These are phyloP conservation scores for Phrynocephalus vlangalii DNA, from an alignment of 2,797 vertebrate genomes.

Conservation along the genomic window DNA sequence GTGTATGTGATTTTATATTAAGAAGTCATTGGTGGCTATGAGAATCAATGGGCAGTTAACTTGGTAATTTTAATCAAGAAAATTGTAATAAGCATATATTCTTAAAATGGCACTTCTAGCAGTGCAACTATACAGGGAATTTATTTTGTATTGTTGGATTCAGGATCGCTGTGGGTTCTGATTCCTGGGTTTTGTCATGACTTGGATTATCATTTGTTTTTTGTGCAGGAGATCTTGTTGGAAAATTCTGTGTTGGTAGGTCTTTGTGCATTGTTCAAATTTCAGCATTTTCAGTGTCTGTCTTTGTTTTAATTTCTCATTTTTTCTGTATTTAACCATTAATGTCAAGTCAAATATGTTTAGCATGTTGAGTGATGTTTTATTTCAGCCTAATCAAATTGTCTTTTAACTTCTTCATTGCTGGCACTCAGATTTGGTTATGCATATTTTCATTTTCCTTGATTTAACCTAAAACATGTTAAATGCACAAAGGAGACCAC, in stretches of 20 bases:
- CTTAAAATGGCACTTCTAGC: conserved; percentile 41
- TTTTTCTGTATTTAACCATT: conserved; percentile 72
- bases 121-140: conserved; percentile 55
- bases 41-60: conserved; percentile 20
- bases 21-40: conserved; percentile 4
- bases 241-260: conserved; percentile 96
- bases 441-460: conserved; percentile 60
- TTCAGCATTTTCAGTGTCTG: conserved; percentile 77
- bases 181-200: conserved; percentile 81
- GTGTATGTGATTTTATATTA: conserved; percentile 16
- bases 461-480: conserved; percentile 63
- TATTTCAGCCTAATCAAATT: conserved; percentile 65
- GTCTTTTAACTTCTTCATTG: conserved; percentile 72
- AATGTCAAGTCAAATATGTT: conserved; percentile 69
- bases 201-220: conserved; percentile 84
- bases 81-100: neutral
- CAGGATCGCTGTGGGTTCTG: conserved; percentile 69
- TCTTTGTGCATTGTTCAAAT: conserved; percentile 76
- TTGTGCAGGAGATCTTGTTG: conserved; percentile 94
- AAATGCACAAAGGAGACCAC: conserved; percentile 57
- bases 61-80: conserved; percentile 30
- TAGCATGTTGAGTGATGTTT: conserved; percentile 75
- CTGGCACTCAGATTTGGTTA: conserved; percentile 60
- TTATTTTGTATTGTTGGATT: conserved; percentile 62
- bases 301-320: conserved; percentile 63